Evolutionary conservation across 2,888 invertebrate species (phyloP).

Genomic region (Drosophila meridiana): DNA sequence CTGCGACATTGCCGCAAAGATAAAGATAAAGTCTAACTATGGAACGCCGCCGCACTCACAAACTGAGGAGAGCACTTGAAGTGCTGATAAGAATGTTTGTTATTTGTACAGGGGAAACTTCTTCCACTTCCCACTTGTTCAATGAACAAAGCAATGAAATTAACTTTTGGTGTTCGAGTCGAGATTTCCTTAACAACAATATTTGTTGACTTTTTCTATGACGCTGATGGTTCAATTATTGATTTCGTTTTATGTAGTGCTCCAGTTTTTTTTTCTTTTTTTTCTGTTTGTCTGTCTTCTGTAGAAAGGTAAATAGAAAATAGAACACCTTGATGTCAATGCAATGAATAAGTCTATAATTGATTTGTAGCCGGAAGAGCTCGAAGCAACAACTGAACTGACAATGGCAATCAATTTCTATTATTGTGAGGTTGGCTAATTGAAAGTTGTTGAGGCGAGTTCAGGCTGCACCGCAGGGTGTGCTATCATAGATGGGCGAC

Average conservation of each 20-base stretch:
- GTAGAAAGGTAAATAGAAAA: slow-evolving; percentile 39
- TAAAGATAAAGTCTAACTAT: slow-evolving; percentile 53
- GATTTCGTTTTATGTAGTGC: slow-evolving; percentile 23
- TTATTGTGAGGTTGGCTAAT: slow-evolving; percentile 66
- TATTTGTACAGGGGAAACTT: slow-evolving; percentile 37
- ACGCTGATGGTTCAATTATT: slow-evolving; percentile 40
- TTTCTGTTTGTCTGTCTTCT: neutral
- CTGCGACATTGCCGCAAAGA: slow-evolving; percentile 68
- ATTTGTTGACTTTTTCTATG: slow-evolving; percentile 46
- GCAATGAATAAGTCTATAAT: slow-evolving; percentile 50
- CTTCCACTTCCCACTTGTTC: slow-evolving; percentile 1
- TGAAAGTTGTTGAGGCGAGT: slow-evolving; percentile 66
- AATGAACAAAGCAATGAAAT: slow-evolving; percentile 57
- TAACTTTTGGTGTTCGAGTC: slow-evolving; percentile 60
- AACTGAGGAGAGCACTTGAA: slow-evolving; percentile 24
- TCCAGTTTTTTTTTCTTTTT: neutral
- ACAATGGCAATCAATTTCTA: slow-evolving; percentile 79
- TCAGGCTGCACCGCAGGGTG: slow-evolving; percentile 4
- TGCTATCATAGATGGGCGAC: slow-evolving; percentile 30
- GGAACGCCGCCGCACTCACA: slow-evolving; percentile 1
- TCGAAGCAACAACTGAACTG: slow-evolving; percentile 45
- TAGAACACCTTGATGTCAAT: neutral
- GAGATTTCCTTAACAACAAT: slow-evolving; percentile 36
- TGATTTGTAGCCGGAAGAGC: slow-evolving; percentile 65
- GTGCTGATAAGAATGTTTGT: slow-evolving; percentile 67